These are phyloP conservation scores for Heterodera carotae DNA, from an alignment of 1,140 invertebrate genomes.

Conservation along the genomic window DNA sequence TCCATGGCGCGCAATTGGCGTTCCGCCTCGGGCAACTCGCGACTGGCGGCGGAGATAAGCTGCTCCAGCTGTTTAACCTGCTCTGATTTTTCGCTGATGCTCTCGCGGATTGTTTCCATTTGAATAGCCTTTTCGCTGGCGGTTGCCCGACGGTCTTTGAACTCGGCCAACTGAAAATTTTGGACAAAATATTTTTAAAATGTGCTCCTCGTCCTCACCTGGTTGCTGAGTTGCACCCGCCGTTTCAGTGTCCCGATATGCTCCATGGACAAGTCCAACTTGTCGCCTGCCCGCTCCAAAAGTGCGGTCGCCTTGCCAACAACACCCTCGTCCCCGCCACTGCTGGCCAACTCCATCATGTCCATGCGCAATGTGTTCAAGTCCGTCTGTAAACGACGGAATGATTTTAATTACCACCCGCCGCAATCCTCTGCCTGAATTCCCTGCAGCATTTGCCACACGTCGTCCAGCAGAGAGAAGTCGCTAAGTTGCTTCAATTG, in stretches of 20 bases:
- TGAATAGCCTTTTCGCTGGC: slow-evolving; percentile 23
- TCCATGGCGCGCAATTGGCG: slow-evolving; percentile 14
- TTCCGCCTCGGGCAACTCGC: slow-evolving; percentile 18
- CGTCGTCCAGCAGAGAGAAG: slow-evolving; percentile 18
- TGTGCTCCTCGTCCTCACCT: background rate
- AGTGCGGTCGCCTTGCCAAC: slow-evolving; percentile 14
- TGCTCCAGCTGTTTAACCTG: slow-evolving; percentile 26
- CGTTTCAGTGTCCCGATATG: slow-evolving; percentile 15
- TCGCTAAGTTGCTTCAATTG: slow-evolving; percentile 19
- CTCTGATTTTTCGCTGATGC: slow-evolving; percentile 5
- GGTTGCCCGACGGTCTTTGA: slow-evolving; percentile 17
- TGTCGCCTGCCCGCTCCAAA: slow-evolving; percentile 15
- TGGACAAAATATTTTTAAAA: background rate
- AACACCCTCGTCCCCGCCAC: slow-evolving; percentile 7
- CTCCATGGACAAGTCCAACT: slow-evolving; percentile 7
- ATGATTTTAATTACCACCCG: too few species aligned
- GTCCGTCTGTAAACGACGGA: background rate
- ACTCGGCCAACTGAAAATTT: slow-evolving; percentile 17
- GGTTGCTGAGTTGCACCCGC: slow-evolving; percentile 18
- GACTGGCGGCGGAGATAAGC: slow-evolving; percentile 15
- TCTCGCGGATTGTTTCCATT: slow-evolving; percentile 16
- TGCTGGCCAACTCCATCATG: slow-evolving; percentile 20
- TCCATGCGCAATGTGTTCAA: slow-evolving; percentile 25
- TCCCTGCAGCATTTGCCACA: slow-evolving; percentile 21
- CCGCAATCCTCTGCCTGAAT: background rate